A percentile compares a stretch with the other conserved stretches of the same genome.
phyloP scores from a whole-genome alignment of 1,140 invertebrate genomes.

The Rhyacophila brunnea region DNA sequence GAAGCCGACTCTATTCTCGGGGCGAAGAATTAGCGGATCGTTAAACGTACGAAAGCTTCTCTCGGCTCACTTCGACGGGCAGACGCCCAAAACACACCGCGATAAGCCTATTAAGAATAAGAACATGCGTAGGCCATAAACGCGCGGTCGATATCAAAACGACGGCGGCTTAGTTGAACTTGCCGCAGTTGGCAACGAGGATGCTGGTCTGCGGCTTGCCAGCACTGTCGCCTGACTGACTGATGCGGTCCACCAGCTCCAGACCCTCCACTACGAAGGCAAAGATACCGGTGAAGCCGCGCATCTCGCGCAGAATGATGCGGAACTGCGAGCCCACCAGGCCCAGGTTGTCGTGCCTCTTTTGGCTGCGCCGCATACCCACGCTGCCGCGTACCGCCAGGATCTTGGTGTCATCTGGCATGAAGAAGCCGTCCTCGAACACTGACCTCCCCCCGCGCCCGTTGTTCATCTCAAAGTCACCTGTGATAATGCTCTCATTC shows the following conservation, averaged over 20 bases:
- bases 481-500: conserved; percentile 76
- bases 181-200: conserved; percentile 73
- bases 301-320: conserved; percentile 77
- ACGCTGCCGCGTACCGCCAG: conserved; percentile 74
- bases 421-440: conserved; percentile 74
- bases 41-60: too few relatives aligned
- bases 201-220: conserved; percentile 76
- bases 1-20: too few relatives aligned
- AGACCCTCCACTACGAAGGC: conserved; percentile 78
- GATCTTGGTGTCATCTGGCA: conserved; percentile 79
- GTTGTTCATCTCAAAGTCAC: conserved; percentile 80
- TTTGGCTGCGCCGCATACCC: conserved; percentile 80
- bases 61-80: neutral
- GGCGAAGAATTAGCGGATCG: too few relatives aligned
- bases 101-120: too few relatives aligned
- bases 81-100: neutral
- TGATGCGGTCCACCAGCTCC: conserved; percentile 77
- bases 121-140: too few relatives aligned
- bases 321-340: conserved; percentile 84
- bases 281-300: conserved; percentile 80
- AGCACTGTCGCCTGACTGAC: conserved; percentile 70
- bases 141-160: too few relatives aligned
- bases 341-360: conserved; percentile 74
- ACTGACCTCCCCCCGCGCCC: conserved; percentile 76
- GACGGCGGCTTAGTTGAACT: conserved; percentile 45